Evolutionary conservation across 2,113 vertebrate genomes (phyloP).

Genomic region (Pteropus alecto): DNA sequence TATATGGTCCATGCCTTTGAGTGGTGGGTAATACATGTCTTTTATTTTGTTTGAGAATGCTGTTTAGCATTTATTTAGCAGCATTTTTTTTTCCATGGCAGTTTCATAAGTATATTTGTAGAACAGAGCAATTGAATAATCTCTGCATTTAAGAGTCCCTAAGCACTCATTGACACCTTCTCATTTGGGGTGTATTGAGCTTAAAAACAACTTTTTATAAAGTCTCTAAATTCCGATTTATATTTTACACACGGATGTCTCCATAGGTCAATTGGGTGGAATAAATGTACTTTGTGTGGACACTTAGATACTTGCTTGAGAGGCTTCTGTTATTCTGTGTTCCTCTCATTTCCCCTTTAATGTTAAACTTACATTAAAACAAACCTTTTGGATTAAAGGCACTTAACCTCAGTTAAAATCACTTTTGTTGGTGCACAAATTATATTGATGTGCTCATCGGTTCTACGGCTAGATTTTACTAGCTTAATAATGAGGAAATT

Average conservation of each 20-base stretch:
- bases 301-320: background rate
- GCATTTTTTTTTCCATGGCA: background rate
- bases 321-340: background rate
- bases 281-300: background rate
- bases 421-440: conserved; percentile 26
- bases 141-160: conserved; percentile 55
- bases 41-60: conserved; percentile 22
- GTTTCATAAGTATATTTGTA: conserved; percentile 48
- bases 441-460: background rate
- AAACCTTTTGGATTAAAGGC: conserved; percentile 46
- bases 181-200: conserved; percentile 50
- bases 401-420: conserved; percentile 47
- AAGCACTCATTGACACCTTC: conserved; percentile 41
- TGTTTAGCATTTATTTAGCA: background rate
- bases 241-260: background rate
- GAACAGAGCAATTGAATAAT: conserved; percentile 39
- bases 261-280: background rate
- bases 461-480: conserved; percentile 32
- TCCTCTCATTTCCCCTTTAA: background rate
- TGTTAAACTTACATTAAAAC: conserved; percentile 31
- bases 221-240: conserved; percentile 62
- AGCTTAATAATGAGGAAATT: conserved; percentile 54
- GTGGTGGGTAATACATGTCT: background rate
- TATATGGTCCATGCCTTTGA: background rate
- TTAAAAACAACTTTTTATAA: conserved; percentile 59